phyloP scores from a whole-genome alignment of 2,888 invertebrate species.

The Eutolmus rufibarbis region DNA sequence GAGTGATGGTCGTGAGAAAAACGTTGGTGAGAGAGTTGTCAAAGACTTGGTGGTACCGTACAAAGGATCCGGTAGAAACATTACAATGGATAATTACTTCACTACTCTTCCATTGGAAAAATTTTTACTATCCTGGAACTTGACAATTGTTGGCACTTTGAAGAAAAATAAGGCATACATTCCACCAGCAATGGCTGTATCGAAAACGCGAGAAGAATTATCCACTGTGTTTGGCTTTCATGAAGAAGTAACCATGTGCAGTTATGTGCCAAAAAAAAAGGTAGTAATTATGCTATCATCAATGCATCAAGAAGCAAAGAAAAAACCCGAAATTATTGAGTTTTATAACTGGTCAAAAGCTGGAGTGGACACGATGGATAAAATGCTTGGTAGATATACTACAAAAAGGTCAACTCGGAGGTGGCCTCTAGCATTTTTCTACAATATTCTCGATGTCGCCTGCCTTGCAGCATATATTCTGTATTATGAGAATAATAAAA shows the following conservation, averaged over 20 bases:
- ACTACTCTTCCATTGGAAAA: slow-evolving; percentile 19
- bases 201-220: not conserved
- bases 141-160: slow-evolving; percentile 30
- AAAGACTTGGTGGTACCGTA: slow-evolving; percentile 49
- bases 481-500: slow-evolving; percentile 12
- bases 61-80: not conserved
- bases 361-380: slow-evolving; percentile 21
- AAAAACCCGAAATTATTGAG: not conserved
- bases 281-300: not conserved
- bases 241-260: not conserved
- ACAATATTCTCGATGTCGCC: slow-evolving; percentile 16
- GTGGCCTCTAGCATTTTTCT: slow-evolving; percentile 23
- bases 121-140: slow-evolving; percentile 8
- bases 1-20: too few species aligned
- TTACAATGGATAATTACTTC: slow-evolving; percentile 6
- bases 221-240: not conserved
- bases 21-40: slow-evolving; percentile 50
- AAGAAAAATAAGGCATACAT: not conserved
- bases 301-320: not conserved
- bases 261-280: too few species aligned
- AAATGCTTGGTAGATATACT: not conserved
- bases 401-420: not conserved
- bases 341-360: not conserved
- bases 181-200: not conserved
- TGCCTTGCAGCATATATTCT: slow-evolving; percentile 12